These are phyloP conservation scores for Triplophysa yarkandensis DNA, from an alignment of 2,797 vertebrate species.

Conservation along the genomic window DNA sequence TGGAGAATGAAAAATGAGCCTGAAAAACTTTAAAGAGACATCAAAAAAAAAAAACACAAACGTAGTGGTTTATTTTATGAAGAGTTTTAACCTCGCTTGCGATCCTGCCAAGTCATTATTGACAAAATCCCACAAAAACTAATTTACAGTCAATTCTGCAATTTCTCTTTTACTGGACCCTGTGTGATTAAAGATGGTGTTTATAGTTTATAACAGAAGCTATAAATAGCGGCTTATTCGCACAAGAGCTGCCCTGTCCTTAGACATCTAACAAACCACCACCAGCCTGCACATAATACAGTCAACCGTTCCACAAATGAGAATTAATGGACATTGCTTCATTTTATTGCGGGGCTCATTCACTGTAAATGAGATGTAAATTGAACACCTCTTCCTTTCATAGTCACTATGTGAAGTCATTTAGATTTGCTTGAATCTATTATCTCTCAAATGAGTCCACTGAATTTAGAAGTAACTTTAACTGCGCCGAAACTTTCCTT, in stretches of 20 bases:
- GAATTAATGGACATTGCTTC: slow-evolving; percentile 25
- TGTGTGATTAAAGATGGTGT: slow-evolving; percentile 51
- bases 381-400: slow-evolving; percentile 8
- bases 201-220: no score
- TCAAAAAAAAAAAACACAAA: neutral
- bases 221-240: slow-evolving; percentile 48
- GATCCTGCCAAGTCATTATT: slow-evolving; percentile 34
- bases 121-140: neutral
- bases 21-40: neutral
- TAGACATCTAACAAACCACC: slow-evolving; percentile 33
- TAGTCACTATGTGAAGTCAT: slow-evolving; percentile 19
- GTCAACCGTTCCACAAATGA: slow-evolving; percentile 31
- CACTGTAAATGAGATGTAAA: slow-evolving; percentile 34
- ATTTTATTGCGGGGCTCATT: slow-evolving; percentile 33
- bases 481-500: neutral
- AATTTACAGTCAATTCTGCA: slow-evolving; percentile 59
- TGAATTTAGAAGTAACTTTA: neutral
- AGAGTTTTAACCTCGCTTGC: neutral
- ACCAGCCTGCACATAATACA: slow-evolving; percentile 21
- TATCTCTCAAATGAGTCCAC: slow-evolving; percentile 17
- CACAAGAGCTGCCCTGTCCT: slow-evolving; percentile 32
- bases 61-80: neutral
- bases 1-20: slow-evolving; percentile 1
- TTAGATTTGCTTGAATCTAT: slow-evolving; percentile 23
- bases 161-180: slow-evolving; percentile 52